Base-by-base conservation (phyloP, 2,888 invertebrate species). In the Cephus sareptanus region DNA sequence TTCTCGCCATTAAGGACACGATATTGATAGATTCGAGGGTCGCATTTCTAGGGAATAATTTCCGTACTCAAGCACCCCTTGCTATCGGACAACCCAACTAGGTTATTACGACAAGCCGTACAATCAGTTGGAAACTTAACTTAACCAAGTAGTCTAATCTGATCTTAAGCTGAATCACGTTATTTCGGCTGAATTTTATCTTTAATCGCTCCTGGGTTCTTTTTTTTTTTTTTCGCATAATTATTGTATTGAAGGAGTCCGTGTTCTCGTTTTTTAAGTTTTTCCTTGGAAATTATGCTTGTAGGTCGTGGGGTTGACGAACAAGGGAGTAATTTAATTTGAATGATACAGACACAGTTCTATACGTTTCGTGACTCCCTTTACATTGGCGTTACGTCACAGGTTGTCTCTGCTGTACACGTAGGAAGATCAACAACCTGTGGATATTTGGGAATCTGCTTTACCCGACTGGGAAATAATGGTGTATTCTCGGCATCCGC, bases 371-470 rank as follows among this genome's bases (percentile, higher is more conserved):
- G 40, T 40, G 15, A 40, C 6, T 23, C 40, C 56, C 9, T 56
- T 56, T 23, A 9, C 56, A 9, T 23, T 56, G 2, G 2, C 56
- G 56, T 56, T 56, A 69, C 13, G 56, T 13, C 75, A 80, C 71
- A 77, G 70, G 77, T 40, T 76, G 81, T 82, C 79, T 81, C 78
- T 76, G 76, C 79, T 75, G 79, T 83, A 83, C 81, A 83, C 80
- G 86, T 82, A 81, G 81, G 79, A 86, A 87, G 89, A 89, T 86
- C 89, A 89, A 89, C 89, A 90, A 89, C 89, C 89, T 90, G 89
- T 89, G 89, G 89, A 90, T 90, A 90, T 90, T 89, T 90, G 89
- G 87, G 86, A 89, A 89, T 87, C 87, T 86, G 88, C 84, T 89
- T 88, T 87, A 84, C 86, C 81, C 82, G 76, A 74, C 31, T 77